Base-by-base conservation (phyloP, 2,797 vertebrate genomes). In the Merluccius polli region DNA sequence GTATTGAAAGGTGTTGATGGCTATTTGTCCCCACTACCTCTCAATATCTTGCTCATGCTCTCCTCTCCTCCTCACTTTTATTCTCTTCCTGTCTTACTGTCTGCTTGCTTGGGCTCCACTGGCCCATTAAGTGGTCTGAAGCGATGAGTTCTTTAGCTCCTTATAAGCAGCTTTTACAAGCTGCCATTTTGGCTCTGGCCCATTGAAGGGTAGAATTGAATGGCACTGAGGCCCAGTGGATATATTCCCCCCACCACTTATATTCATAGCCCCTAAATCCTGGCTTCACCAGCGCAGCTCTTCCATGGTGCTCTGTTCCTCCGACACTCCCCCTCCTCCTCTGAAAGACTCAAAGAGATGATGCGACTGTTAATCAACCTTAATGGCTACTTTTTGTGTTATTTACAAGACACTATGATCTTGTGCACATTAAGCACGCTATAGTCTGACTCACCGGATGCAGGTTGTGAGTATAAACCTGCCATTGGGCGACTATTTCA, bases 171-270 rank as follows among this genome's bases (percentile, higher is more conserved):
- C 86, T 89, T 91, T 90, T 80, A 83, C 77, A 83, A 86, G 83
- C 87, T 87, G 78, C 75, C 85, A 80, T 80, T 76, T 82, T 82
- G 81, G 83, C 82, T 89, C 75, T 88, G 86, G 85, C 77, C 82
- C 84, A 88, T 73, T 89, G 88, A 86, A 89, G 86, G 83, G 85
- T 81, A 80, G 88, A 87, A 89, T 85, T 89, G 87, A 87, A 89
- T 76, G 81, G 79, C 80, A 82, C 78, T 70, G 76, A 87, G 84
- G 83, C 80, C 78, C 77, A 78, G 33, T 87, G 84, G 81, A 84
- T 87, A 85, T 85, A 88, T 88, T 10, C 65, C 27, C 27, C 65
- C 21, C 48, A 1, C 18, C 48, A 21, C 21, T 86, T 73, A 74
- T 80, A 87, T 84, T 90, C 85, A 82, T 77, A 85, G 80, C 78